Evolutionary conservation across 2,888 invertebrate species (phyloP).

Genomic region (Cheilosia vulpina): DNA sequence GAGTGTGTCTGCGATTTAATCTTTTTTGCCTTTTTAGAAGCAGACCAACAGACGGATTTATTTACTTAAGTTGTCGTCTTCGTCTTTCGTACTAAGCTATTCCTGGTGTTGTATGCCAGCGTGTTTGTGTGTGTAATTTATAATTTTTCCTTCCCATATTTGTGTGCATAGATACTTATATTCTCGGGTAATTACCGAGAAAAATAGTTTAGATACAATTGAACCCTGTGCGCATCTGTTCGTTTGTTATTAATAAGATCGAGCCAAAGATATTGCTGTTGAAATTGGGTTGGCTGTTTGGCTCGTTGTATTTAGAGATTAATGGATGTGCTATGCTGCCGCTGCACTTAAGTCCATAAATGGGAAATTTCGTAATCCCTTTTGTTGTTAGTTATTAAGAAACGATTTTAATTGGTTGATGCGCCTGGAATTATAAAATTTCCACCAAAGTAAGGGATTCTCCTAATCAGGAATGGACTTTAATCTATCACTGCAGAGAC

Average conservation of each 20-base stretch:
- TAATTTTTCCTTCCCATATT: constrained; percentile 58
- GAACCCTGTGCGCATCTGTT: constrained; percentile 73
- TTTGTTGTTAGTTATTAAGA: constrained; percentile 66
- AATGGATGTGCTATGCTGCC: constrained; percentile 55
- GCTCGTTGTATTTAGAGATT: constrained; percentile 65
- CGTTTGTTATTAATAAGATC: constrained; percentile 71
- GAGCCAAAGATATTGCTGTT: constrained; percentile 62
- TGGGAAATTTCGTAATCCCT: constrained; percentile 70
- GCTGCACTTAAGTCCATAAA: constrained; percentile 69
- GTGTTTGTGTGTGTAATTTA: constrained; percentile 17
- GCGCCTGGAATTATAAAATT: constrained; percentile 38
- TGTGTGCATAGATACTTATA: constrained; percentile 58
- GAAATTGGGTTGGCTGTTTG: constrained; percentile 59
- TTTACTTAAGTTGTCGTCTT: constrained; percentile 60
- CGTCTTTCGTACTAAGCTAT: constrained; percentile 18
- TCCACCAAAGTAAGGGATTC: constrained; percentile 19
- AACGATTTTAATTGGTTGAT: constrained; percentile 68
- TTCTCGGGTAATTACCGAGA: constrained; percentile 70
- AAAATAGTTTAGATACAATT: constrained; percentile 73
- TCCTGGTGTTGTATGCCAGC: constrained; percentile 29
- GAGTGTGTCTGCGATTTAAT: constrained; percentile 69
- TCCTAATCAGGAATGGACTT: constrained; percentile 13
- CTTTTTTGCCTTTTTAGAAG: constrained; percentile 49
- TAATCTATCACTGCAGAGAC: neutral
- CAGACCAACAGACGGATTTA: constrained; percentile 65